Percentiles rank a stretch among this genome's conserved stretches.
These are phyloP conservation scores for Choreutis nemorana DNA, from an alignment of 2,888 invertebrate species.

Conservation along the genomic window DNA sequence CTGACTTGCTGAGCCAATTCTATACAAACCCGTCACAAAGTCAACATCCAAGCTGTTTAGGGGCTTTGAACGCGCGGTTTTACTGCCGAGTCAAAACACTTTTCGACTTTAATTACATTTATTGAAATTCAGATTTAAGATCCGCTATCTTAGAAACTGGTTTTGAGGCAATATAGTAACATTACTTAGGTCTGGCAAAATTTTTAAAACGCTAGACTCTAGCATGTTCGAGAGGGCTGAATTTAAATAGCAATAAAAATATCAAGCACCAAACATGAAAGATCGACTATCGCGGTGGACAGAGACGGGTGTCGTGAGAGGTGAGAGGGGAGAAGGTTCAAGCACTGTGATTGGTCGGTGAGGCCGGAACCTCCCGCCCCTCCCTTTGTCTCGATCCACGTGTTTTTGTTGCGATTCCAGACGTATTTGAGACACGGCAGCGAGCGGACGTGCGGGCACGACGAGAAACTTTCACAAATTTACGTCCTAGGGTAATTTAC, in stretches of 20 bases:
- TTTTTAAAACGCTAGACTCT: constrained; percentile 14
- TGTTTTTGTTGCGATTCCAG: constrained; percentile 48
- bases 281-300: constrained; percentile 42
- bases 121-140: no score
- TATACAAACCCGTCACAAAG: no score
- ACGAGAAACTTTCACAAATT: constrained; percentile 28
- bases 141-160: no score
- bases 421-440: constrained; percentile 24
- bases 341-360: constrained; percentile 20
- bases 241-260: constrained; percentile 46
- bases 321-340: constrained; percentile 15
- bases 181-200: no score
- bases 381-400: constrained; percentile 25
- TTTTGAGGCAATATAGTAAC: no score
- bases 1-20: constrained; percentile 3
- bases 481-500: no score
- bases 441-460: constrained; percentile 22
- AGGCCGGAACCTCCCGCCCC: constrained; percentile 26
- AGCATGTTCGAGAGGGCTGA: constrained; percentile 26
- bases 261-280: constrained; percentile 45
- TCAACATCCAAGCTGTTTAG: no score
- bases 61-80: no score
- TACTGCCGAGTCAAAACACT: no score
- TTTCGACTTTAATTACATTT: no score
- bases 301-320: constrained; percentile 16